Evolutionary conservation across 1,140 invertebrate species (phyloP).

Genomic region (Drosophila carrolli): DNA sequence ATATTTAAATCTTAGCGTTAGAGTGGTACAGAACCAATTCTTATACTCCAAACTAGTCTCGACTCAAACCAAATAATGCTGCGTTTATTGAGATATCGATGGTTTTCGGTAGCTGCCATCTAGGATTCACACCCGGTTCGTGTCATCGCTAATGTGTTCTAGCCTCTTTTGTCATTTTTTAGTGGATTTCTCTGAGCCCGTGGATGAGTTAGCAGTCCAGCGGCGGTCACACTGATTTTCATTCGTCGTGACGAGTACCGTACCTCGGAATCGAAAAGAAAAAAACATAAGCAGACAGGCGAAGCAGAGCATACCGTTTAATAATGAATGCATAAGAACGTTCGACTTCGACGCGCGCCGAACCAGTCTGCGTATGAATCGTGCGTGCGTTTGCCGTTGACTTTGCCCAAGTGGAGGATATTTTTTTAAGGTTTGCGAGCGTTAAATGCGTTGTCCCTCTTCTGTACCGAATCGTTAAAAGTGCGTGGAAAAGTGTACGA

Average conservation of each 20-base stretch:
- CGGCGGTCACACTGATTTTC: constrained; percentile 41
- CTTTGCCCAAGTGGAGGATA: constrained; percentile 26
- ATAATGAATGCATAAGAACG: constrained; percentile 79
- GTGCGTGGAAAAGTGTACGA: constrained; percentile 82
- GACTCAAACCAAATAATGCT: no score
- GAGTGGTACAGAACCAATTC: no score
- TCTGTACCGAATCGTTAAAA: constrained; percentile 72
- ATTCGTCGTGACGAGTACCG: constrained; percentile 65
- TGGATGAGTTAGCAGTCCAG: neutral
- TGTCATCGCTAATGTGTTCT: neutral
- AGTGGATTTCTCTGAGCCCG: neutral
- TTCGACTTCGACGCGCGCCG: constrained; percentile 69
- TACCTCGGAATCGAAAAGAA: constrained; percentile 49
- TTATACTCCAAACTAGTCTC: no score
- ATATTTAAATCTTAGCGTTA: no score
- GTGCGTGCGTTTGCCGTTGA: constrained; percentile 18
- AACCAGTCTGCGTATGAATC: constrained; percentile 55
- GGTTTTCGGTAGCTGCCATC: neutral
- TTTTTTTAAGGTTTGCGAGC: constrained; percentile 53
- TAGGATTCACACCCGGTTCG: neutral
- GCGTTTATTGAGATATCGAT: no score
- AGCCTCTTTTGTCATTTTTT: neutral
- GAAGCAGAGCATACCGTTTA: constrained; percentile 67
- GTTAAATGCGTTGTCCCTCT: constrained; percentile 54
- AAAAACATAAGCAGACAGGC: constrained; percentile 74